Conservation (phyloP, 2,888 invertebrate genomes). For the Himalopsyche tibetana region DNA sequence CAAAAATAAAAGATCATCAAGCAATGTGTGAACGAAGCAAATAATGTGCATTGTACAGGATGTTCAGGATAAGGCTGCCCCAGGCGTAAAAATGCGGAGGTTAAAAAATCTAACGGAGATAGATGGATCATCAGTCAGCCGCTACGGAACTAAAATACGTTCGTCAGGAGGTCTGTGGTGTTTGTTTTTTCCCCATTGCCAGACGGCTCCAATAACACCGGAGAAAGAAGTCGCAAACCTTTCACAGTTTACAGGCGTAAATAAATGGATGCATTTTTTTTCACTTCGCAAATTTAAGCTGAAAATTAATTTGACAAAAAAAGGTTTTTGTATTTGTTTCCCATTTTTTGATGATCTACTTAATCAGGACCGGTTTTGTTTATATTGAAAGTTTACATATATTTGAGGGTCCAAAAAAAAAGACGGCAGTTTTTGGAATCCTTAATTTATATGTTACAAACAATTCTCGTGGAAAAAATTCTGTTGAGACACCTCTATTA, state of each 20-base stretch:
- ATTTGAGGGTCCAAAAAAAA: no score
- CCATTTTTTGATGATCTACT: no score
- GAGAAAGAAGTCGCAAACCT: not conserved
- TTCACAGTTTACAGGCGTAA: not conserved
- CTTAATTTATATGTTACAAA: no score
- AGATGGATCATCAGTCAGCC: conserved; percentile 59
- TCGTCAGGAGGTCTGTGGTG: conserved; percentile 52
- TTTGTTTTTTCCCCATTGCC: conserved; percentile 41
- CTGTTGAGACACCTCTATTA: no score
- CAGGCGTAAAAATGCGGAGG: conserved; percentile 18
- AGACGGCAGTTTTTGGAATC: no score
- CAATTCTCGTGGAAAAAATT: no score
- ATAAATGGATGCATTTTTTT: no score
- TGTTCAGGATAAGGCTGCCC: not conserved
- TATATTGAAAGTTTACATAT: no score
- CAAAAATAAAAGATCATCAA: conserved; percentile 20
- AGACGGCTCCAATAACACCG: not conserved
- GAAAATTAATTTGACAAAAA: no score
- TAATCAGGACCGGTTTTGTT: no score
- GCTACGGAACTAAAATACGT: conserved; percentile 57
- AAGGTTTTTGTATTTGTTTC: no score
- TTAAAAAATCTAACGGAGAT: conserved; percentile 55
- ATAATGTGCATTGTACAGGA: conserved; percentile 24
- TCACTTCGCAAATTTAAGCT: no score
- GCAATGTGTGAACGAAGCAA: conserved; percentile 26